These are phyloP conservation scores for Vespertilio murinus DNA, from an alignment of 2,797 vertebrate genomes.

Conservation along the genomic window DNA sequence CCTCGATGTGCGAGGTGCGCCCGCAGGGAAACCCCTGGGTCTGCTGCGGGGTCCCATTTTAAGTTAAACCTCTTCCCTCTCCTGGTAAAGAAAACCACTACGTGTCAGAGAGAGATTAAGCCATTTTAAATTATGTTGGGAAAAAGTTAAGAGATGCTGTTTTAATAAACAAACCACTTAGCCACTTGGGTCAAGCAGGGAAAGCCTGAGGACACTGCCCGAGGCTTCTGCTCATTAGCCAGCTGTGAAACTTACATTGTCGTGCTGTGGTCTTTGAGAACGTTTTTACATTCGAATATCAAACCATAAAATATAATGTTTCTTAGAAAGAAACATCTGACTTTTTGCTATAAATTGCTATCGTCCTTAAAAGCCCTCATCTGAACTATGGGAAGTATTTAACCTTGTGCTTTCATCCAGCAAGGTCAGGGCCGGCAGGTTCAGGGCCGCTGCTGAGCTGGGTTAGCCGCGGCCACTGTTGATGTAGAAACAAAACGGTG, in stretches of 20 bases:
- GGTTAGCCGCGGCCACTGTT: neutral
- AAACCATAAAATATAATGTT: neutral
- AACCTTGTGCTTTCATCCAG: neutral
- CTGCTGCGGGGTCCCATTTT: neutral
- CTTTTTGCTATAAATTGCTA: neutral
- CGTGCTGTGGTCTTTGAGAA: neutral
- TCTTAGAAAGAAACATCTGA: neutral
- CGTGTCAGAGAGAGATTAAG: neutral
- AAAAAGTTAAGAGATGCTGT: neutral
- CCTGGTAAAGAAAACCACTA: neutral
- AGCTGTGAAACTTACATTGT: neutral
- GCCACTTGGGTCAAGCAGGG: neutral
- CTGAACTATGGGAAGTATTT: no score
- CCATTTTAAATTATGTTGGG: neutral
- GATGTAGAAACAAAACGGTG: neutral
- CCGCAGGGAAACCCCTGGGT: neutral
- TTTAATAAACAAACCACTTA: neutral
- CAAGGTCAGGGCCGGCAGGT: neutral
- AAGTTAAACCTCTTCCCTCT: neutral
- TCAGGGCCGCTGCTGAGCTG: neutral
- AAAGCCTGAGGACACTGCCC: neutral
- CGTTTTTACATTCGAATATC: neutral
- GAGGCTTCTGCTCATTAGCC: neutral
- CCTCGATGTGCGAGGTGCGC: conserved; percentile 89
- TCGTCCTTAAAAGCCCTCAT: neutral